Evolutionary conservation across 2,888 invertebrate genomes (phyloP).

Genomic region (Lochmaea capreae): DNA sequence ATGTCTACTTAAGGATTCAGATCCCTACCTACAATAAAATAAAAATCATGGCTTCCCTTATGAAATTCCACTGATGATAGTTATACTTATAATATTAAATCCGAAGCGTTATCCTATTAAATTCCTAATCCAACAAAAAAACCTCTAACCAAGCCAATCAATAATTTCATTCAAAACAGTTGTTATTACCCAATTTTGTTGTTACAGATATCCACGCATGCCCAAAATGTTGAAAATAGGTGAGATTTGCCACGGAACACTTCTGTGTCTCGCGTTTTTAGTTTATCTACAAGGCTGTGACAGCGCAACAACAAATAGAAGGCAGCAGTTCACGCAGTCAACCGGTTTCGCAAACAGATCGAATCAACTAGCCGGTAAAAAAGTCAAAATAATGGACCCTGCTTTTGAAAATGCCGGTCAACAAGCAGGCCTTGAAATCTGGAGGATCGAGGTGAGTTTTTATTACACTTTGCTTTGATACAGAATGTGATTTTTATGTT

Average conservation of each 20-base stretch:
- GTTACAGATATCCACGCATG: slow-evolving; percentile 44
- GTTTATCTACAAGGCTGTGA: slow-evolving; percentile 31
- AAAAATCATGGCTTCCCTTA: too few relatives aligned
- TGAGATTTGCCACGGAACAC: slow-evolving; percentile 35
- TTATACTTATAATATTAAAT: too few relatives aligned
- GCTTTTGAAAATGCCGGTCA: slow-evolving; percentile 80
- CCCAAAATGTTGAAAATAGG: slow-evolving; percentile 44
- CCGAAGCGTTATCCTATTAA: too few relatives aligned
- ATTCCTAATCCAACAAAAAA: too few relatives aligned
- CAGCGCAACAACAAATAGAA: slow-evolving; percentile 28
- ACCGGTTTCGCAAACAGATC: slow-evolving; percentile 41
- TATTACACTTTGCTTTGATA: not conserved
- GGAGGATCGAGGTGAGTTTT: slow-evolving; percentile 82
- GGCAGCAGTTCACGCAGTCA: slow-evolving; percentile 33
- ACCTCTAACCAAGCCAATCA: too few relatives aligned
- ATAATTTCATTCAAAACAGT: too few relatives aligned
- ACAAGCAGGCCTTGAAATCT: slow-evolving; percentile 77
- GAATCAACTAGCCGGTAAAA: slow-evolving; percentile 40
- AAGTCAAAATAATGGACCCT: slow-evolving; percentile 67
- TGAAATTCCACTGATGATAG: too few relatives aligned
- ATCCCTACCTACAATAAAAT: too few relatives aligned
- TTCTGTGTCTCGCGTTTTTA: slow-evolving; percentile 32
- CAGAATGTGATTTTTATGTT: not conserved
- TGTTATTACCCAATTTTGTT: slow-evolving; percentile 3
- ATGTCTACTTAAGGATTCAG: too few relatives aligned